Evolutionary conservation across 2,888 invertebrate genomes (phyloP).

Genomic region (Megamerina dolium): DNA sequence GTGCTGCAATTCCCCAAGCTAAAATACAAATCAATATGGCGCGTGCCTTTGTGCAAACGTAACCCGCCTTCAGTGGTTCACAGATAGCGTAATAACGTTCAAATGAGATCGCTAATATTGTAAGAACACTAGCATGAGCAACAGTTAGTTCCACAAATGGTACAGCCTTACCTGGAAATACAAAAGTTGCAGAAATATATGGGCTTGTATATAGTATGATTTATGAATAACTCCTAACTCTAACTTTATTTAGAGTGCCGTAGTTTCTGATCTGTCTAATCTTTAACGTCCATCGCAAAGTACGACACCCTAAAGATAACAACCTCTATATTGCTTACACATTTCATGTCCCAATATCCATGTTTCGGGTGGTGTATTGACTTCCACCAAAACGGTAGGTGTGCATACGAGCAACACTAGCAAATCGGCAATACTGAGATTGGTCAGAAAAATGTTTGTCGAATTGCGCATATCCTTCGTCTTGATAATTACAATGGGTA

Average conservation of each 20-base stretch:
- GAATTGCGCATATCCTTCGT: slow-evolving; percentile 93
- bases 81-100: slow-evolving; percentile 89
- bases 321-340: too few species aligned
- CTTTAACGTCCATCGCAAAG: too few species aligned
- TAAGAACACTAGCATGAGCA: slow-evolving; percentile 86
- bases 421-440: slow-evolving; percentile 86
- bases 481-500: slow-evolving; percentile 84
- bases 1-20: slow-evolving; percentile 78
- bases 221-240: too few species aligned
- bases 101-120: slow-evolving; percentile 88
- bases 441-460: slow-evolving; percentile 90
- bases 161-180: slow-evolving; percentile 74
- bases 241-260: slow-evolving; percentile 15
- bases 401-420: slow-evolving; percentile 88
- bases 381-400: slow-evolving; percentile 89
- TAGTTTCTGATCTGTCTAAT: slow-evolving; percentile 1
- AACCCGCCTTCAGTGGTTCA: slow-evolving; percentile 82
- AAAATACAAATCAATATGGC: slow-evolving; percentile 75
- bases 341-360: slow-evolving; percentile 89
- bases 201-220: too few species aligned
- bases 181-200: slow-evolving; percentile 25
- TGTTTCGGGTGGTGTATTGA: slow-evolving; percentile 83
- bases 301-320: too few species aligned
- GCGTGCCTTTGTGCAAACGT: slow-evolving; percentile 80
- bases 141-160: slow-evolving; percentile 89